Evolutionary conservation across 2,797 vertebrate genomes (phyloP).

Genomic region (Parauchenoglanis ngamensis): DNA sequence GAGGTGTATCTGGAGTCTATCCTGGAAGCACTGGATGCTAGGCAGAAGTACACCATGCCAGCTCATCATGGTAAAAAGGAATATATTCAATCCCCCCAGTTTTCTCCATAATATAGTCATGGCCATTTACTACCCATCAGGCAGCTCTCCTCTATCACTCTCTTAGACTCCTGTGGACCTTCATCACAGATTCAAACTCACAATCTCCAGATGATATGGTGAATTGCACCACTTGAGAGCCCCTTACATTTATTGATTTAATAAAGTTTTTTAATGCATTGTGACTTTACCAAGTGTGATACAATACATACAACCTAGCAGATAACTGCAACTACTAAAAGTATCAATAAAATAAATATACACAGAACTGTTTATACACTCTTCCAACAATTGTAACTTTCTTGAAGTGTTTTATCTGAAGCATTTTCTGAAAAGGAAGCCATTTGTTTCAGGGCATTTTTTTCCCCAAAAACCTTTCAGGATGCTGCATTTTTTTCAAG

Average conservation of each 20-base stretch:
- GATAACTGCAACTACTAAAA: neutral
- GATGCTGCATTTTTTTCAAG: neutral
- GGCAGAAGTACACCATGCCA: neutral
- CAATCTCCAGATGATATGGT: neutral
- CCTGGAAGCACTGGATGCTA: neutral
- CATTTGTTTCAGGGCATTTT: neutral
- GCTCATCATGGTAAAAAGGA: neutral
- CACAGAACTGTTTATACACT: neutral
- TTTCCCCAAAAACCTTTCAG: neutral
- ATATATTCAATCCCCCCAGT: neutral
- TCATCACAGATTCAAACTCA: neutral
- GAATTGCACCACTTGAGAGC: neutral
- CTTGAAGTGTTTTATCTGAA: neutral
- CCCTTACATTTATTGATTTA: neutral
- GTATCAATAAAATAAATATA: neutral
- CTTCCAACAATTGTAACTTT: neutral
- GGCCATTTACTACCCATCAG: neutral
- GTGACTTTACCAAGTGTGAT: neutral
- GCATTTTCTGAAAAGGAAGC: neutral
- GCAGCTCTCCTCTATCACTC: neutral
- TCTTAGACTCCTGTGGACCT: neutral
- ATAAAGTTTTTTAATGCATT: neutral
- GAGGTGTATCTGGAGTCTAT: neutral
- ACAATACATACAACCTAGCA: neutral
- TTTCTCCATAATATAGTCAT: neutral